Conservation (phyloP, 2,888 invertebrate species). For the Halictus ligatus region DNA sequence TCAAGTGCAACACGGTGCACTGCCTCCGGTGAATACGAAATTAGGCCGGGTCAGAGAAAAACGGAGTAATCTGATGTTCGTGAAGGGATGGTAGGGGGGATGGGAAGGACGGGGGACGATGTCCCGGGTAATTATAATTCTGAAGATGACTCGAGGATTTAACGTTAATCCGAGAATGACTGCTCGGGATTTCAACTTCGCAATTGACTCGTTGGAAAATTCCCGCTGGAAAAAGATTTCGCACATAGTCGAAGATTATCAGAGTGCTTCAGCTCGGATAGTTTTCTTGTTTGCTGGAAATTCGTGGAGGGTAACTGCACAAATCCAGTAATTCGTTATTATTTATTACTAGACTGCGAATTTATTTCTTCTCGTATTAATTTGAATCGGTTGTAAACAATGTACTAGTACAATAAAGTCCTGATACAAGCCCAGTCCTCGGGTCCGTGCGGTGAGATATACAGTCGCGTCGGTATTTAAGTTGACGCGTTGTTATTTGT, state of each 20-base stretch:
- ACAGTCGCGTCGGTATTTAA: too few relatives aligned
- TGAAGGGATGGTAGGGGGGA: too few relatives aligned
- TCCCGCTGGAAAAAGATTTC: not conserved
- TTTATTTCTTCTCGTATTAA: not conserved
- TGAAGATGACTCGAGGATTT: conserved; percentile 6
- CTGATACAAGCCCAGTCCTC: too few relatives aligned
- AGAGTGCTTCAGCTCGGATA: not conserved
- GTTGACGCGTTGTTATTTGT: too few relatives aligned
- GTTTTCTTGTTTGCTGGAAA: not conserved
- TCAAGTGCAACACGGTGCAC: conserved; percentile 49
- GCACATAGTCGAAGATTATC: not conserved
- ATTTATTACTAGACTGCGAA: not conserved
- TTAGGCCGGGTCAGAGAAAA: conserved; percentile 33
- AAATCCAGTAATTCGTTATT: not conserved
- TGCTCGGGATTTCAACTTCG: not conserved
- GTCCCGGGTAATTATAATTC: conserved; percentile 30
- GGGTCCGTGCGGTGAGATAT: too few relatives aligned
- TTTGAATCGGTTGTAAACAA: not conserved
- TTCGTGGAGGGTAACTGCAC: not conserved
- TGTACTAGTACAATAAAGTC: not conserved
- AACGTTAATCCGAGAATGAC: conserved; percentile 21
- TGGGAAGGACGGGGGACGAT: not conserved
- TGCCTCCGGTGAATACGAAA: conserved; percentile 53
- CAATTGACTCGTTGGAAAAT: conserved; percentile 10
- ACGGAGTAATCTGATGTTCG: conserved; percentile 23